Base-by-base conservation (phyloP, 2,888 invertebrate genomes). In the Lordiphosa fenestrarum region DNA sequence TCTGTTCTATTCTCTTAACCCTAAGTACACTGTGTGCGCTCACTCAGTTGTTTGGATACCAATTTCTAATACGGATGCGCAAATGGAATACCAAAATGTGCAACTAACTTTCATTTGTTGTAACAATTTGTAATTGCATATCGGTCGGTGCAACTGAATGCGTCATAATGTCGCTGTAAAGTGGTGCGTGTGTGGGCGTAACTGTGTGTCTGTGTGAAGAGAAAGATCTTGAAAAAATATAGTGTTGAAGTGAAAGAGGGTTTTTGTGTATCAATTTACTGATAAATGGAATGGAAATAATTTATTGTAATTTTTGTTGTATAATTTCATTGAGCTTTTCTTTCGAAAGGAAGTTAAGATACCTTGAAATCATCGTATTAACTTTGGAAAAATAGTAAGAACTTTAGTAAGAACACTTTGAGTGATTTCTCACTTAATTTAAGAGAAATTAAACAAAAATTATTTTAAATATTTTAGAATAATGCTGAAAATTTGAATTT, bases 21-120 rank as follows among this genome's bases (percentile, higher is more conserved):
- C 6, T 25, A 25, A 53, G 54, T 58, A n/a, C 41, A 30, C 30
- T 30, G 30, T 30, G 30, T 30, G 30, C 30, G 30, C 39, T 50
- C 63, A 56, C 46, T 42, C 52, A 60, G 62, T 33, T 57, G 62
- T 56, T 54, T 44, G 50, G 42, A 53, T 53, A n/a, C 50, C 55
- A 12, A 23, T 23, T 48, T 35, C 36, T 35, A n/a, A 13, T 40
- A 35, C 49, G 49, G 35, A 21, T 55, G 64, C 63, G 63, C 63
- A 55, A 39, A 42, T 41, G 62, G 55, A 50, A 44, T 63, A 54
- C 49, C 54, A 49, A 37, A 48, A 23, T 40, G 55, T 38, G 21
- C 41, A 42, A 35, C 13, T 30, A 59, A 65, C 69, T 69, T 59
- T 62, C 59, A 58, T 56, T 75, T 59, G 33, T 58, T 55, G 30